Evolutionary conservation across 2,888 invertebrate species (phyloP).

Genomic region (Nymphalis urticae): DNA sequence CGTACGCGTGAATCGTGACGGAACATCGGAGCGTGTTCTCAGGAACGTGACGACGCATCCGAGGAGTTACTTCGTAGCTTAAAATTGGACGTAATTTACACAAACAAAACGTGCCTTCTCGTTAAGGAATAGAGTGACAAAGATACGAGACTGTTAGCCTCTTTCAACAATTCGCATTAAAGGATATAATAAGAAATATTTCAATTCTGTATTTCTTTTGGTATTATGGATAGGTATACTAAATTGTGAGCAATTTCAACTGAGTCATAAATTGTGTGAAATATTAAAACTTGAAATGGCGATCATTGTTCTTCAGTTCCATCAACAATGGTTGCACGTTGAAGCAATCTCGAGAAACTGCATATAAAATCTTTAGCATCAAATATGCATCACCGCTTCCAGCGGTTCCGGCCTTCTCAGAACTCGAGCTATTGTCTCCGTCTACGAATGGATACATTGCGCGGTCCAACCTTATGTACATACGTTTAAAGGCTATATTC

Average conservation of each 20-base stretch:
- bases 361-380: conserved; percentile 13
- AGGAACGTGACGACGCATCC: conserved; percentile 19
- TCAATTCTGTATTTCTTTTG: too few species aligned
- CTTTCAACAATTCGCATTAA: too few species aligned
- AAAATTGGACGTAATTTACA: conserved; percentile 9
- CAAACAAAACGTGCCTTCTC: conserved; percentile 2
- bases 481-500: not conserved
- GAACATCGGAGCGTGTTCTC: not conserved
- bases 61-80: not conserved
- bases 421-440: conserved; percentile 12
- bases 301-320: not conserved
- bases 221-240: too few species aligned
- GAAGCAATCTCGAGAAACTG: conserved; percentile 10
- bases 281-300: not conserved
- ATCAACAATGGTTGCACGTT: not conserved
- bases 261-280: not conserved
- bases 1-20: conserved; percentile 12
- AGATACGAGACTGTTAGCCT: too few species aligned
- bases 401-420: conserved; percentile 24
- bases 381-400: conserved; percentile 24
- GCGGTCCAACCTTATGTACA: not conserved
- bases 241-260: too few species aligned
- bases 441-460: conserved; percentile 6
- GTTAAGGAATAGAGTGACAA: not conserved
- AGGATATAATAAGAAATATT: too few species aligned